phyloP scores from a whole-genome alignment of 30 jellyfish, hydroid and myxozoan species.

The Cassiopea xamachana region DNA sequence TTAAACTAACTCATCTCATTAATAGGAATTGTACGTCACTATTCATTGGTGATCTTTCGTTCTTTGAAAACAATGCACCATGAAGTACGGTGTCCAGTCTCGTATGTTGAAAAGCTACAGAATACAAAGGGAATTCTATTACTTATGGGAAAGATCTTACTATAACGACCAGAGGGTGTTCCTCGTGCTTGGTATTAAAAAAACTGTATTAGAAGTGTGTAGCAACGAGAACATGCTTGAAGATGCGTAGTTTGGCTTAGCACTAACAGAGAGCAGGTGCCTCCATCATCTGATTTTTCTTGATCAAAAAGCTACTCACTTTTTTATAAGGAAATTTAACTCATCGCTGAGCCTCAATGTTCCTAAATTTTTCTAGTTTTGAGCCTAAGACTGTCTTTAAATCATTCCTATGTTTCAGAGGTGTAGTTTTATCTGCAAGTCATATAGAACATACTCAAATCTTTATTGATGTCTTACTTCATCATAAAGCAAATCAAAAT shows the following conservation, averaged over 20 bases:
- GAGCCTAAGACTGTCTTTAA: no score
- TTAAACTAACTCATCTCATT: constrained; percentile 62
- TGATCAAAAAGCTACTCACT: background rate
- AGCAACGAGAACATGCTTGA: constrained; percentile 7
- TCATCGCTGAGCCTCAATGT: no score
- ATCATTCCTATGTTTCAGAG: no score
- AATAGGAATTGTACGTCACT: constrained; percentile 38
- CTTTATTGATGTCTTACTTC: no score
- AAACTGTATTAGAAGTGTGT: background rate
- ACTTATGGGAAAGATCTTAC: background rate
- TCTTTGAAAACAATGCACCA: constrained; percentile 32
- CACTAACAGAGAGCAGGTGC: background rate
- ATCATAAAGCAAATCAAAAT: no score
- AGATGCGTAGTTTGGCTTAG: background rate
- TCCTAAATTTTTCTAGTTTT: no score
- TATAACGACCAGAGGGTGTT: constrained; percentile 13
- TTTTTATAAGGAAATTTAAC: no score
- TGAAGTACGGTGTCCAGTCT: constrained; percentile 1
- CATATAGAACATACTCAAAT: no score
- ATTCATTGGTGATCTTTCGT: constrained; percentile 54
- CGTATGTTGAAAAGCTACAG: constrained; percentile 6
- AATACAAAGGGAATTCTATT: background rate
- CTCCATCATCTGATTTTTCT: background rate
- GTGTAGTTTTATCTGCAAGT: no score
- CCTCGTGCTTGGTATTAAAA: background rate